Evolutionary conservation across 1,140 invertebrate species (phyloP), one percentile per base, ranked within the genome.

Genomic region (Lineus longissimus): DNA sequence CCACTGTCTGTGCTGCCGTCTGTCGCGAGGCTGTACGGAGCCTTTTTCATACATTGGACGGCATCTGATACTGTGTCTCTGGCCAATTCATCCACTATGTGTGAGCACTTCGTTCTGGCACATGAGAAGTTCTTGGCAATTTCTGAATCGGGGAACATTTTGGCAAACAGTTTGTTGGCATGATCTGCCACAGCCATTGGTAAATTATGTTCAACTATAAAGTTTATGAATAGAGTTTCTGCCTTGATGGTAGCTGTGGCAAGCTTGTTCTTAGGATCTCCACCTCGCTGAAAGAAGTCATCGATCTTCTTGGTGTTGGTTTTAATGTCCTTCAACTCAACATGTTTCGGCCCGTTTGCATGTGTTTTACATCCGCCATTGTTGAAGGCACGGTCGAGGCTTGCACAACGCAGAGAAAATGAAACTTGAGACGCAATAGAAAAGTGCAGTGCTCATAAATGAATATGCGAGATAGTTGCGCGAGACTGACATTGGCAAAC

Each of bases 181-280:
- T 51, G 47, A 27, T 51, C 47, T 9, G 47, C 47, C 25, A 27
- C 47, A 51, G 6, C n/a, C n/a, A 51, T 51, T 4, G 47, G 47
- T 23, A 51, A 23, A n/a, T 51, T 51, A n/a, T 51, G 47, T 27
- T 51, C 47, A n/a, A 51, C 47, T n/a, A 51, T 23, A 27, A 51
- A 51, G 9, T n/a, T 27, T 23, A 19, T 9, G 47, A 51, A 51
- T n/a, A 51, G 6, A 6, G 47, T 51, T n/a, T 51, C 47, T 7
- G 47, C 47, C 9, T n/a, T 19, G 25, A 51, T 51, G 4, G 25
- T 27, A n/a, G 47, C 6, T 4, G 4, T 19, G 6, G n/a, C 47
- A 4, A 23, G 19, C n/a, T 51, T 51, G 4, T 51, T 4, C 47
- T 36, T 36, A 7, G 6, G 33, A 36, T 36, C 33, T 7, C 15